A percentile compares a stretch with the other conserved stretches of the same genome.
phyloP scores from a whole-genome alignment of 1,140 invertebrate genomes.

The Epicauta chinensis region DNA sequence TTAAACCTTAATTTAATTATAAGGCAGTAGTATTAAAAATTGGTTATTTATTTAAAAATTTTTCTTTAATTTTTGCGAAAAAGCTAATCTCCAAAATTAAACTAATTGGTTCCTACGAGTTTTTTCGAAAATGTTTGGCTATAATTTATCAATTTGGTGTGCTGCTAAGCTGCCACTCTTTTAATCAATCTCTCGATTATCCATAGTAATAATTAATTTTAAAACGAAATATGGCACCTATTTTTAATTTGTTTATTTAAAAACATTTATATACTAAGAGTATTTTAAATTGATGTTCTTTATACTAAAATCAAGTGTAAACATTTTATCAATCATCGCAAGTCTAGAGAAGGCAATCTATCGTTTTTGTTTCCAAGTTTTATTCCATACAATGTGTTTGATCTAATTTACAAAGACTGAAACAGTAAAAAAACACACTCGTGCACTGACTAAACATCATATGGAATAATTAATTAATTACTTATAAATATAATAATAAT shows the following conservation, averaged over 20 bases:
- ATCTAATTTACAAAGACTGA: neutral
- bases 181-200: conserved; percentile 1
- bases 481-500: conserved; percentile 13
- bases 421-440: too few species aligned
- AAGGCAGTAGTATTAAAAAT: conserved; percentile 4
- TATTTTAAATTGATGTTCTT: too few species aligned
- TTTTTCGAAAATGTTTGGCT: too few species aligned
- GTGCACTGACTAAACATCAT: conserved; percentile 9
- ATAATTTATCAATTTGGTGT: conserved; percentile 5
- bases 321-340: conserved; percentile 2
- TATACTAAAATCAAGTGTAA: too few species aligned
- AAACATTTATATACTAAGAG: too few species aligned
- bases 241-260: too few species aligned
- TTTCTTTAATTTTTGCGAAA: too few species aligned
- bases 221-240: too few species aligned
- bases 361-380: neutral
- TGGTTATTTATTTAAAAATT: too few species aligned
- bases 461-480: conserved; percentile 18
- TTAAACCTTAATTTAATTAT: conserved; percentile 13
- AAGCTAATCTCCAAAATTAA: too few species aligned
- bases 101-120: too few species aligned
- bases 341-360: conserved; percentile 15
- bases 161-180: conserved; percentile 12
- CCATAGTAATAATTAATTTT: too few species aligned
- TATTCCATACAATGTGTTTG: conserved; percentile 11